Evolutionary conservation across 2,113 vertebrate genomes (phyloP).

Genomic region (Sorex fumeus): DNA sequence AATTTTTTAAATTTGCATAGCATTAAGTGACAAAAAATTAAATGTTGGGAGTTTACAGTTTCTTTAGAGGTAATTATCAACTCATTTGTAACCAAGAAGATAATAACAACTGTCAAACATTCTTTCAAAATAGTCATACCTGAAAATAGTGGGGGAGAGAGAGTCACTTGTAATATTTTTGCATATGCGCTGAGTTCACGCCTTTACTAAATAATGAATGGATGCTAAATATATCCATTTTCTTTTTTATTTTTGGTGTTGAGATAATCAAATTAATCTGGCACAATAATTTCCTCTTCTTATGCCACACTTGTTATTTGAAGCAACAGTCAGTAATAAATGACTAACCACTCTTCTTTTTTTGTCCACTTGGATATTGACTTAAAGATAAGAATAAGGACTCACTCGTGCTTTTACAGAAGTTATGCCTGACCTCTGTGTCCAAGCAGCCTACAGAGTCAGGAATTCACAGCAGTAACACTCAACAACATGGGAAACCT

Average conservation of each 20-base stretch:
- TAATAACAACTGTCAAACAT: slow-evolving; percentile 38
- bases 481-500: slow-evolving; percentile 17
- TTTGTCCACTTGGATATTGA: background rate
- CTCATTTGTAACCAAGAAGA: slow-evolving; percentile 56
- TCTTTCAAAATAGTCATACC: slow-evolving; percentile 50
- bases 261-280: slow-evolving; percentile 58
- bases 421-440: background rate
- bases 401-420: background rate
- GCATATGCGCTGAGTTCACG: background rate
- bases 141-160: background rate
- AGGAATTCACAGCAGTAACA: slow-evolving; percentile 14
- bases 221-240: slow-evolving; percentile 9
- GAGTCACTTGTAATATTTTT: slow-evolving; percentile 19
- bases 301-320: slow-evolving; percentile 45
- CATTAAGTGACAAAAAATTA: slow-evolving; percentile 35
- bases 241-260: slow-evolving; percentile 51
- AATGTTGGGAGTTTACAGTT: slow-evolving; percentile 56
- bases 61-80: slow-evolving; percentile 44
- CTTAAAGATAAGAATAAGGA: background rate
- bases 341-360: background rate
- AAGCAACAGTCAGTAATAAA: slow-evolving; percentile 57
- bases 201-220: background rate
- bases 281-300: slow-evolving; percentile 13
- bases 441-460: slow-evolving; percentile 25
- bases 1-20: background rate